Conservation (phyloP, 2,888 invertebrate species). For the Thera britannica region DNA sequence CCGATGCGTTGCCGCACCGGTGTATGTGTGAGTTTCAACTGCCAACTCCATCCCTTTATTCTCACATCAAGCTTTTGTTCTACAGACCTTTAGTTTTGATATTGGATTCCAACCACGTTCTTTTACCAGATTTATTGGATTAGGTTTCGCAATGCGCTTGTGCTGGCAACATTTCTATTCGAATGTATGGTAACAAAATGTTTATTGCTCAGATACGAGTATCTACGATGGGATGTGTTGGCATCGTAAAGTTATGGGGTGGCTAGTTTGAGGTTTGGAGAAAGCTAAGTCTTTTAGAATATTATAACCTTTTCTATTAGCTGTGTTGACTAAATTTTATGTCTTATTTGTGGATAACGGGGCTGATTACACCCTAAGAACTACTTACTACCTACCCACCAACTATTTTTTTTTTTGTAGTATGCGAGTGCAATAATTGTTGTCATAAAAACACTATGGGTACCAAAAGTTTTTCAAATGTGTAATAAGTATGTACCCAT, state of each 20-base stretch:
- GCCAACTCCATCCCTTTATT: conserved; percentile 63
- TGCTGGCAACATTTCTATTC: conserved; percentile 41
- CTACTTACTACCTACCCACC: too few species aligned
- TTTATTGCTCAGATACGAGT: conserved; percentile 28
- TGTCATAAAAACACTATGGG: too few species aligned
- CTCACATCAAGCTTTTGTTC: conserved; percentile 67
- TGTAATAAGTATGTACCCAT: too few species aligned
- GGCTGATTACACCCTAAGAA: too few species aligned
- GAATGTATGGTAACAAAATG: conserved; percentile 34
- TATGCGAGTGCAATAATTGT: too few species aligned
- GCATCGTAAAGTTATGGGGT: not conserved
- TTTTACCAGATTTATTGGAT: conserved; percentile 59
- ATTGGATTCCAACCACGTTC: conserved; percentile 61
- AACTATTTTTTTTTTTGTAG: too few species aligned
- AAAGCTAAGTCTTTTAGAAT: too few species aligned
- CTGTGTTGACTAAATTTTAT: too few species aligned
- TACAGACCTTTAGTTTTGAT: conserved; percentile 63
- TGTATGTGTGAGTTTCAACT: conserved; percentile 33
- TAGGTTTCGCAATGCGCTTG: conserved; percentile 49
- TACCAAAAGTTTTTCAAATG: too few species aligned
- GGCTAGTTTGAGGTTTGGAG: not conserved
- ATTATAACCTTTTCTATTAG: not conserved
- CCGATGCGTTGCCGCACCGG: conserved; percentile 6
- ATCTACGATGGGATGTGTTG: conserved; percentile 11
- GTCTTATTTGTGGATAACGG: too few species aligned